These are phyloP conservation scores for Antheraea pernyi DNA, from an alignment of 1,140 invertebrate genomes.

Conservation along the genomic window DNA sequence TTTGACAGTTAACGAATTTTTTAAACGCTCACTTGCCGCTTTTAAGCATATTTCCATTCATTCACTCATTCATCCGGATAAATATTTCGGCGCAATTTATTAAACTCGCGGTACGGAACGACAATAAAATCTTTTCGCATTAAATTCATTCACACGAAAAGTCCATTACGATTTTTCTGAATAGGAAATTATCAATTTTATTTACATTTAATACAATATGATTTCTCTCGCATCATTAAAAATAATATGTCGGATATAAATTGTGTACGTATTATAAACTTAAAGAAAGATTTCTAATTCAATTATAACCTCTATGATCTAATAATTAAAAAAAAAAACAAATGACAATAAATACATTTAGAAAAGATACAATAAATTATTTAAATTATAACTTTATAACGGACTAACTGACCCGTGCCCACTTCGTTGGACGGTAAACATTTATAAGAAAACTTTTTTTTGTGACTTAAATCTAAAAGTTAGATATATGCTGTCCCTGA, in stretches of 20 bases:
- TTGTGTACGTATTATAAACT: background rate
- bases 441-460: too few species aligned
- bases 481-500: too few species aligned
- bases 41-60: constrained; percentile 10
- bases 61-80: constrained; percentile 15
- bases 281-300: too few species aligned
- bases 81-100: constrained; percentile 17
- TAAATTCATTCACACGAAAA: constrained; percentile 5
- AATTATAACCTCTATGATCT: too few species aligned
- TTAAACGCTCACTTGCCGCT: constrained; percentile 1
- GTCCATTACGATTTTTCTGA: background rate
- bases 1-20: constrained; percentile 10
- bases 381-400: too few species aligned
- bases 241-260: background rate
- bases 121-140: constrained; percentile 14
- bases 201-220: background rate
- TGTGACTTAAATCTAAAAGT: too few species aligned
- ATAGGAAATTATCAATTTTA: background rate
- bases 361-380: too few species aligned
- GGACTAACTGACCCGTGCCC: too few species aligned
- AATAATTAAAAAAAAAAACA: too few species aligned
- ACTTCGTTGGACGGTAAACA: too few species aligned
- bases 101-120: constrained; percentile 7
- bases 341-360: too few species aligned
- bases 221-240: background rate